phyloP scores from a whole-genome alignment of 2,888 invertebrate species.

The Macrosoma leucophasiata region DNA sequence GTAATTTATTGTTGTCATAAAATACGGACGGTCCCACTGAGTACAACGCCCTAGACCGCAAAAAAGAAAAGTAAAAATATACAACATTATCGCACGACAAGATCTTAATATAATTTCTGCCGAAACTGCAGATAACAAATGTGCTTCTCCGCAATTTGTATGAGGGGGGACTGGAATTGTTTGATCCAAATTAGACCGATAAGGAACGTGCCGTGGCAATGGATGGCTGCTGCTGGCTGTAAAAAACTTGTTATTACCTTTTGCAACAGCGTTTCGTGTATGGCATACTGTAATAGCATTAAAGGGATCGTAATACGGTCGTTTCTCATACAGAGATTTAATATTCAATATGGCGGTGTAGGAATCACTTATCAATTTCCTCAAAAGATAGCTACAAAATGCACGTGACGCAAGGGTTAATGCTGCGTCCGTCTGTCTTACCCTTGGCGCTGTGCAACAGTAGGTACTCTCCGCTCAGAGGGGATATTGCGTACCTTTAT shows the following conservation, averaged over 20 bases:
- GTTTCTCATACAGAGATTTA: too few relatives aligned
- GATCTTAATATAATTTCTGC: conserved; percentile 71
- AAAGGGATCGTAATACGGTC: too few relatives aligned
- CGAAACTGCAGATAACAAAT: conserved; percentile 68
- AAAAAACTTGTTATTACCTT: conserved; percentile 54
- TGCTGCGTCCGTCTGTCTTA: conserved; percentile 33
- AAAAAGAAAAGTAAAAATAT: conserved; percentile 54
- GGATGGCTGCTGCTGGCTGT: conserved; percentile 39
- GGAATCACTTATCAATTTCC: conserved; percentile 38
- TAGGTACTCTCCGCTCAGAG: conserved; percentile 28
- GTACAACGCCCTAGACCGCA: conserved; percentile 37
- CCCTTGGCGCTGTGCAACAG: conserved; percentile 28
- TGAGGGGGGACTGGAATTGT: conserved; percentile 59
- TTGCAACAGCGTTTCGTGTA: too few relatives aligned
- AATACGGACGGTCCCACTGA: conserved; percentile 46
- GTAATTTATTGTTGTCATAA: conserved; percentile 61
- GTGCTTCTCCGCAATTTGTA: conserved; percentile 59
- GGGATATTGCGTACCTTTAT: conserved; percentile 52
- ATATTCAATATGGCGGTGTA: conserved; percentile 39
- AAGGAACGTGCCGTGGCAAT: conserved; percentile 52
- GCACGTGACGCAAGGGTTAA: conserved; percentile 38
- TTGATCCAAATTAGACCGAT: conserved; percentile 69
- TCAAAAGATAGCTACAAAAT: conserved; percentile 25
- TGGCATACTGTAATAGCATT: too few relatives aligned
- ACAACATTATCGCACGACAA: conserved; percentile 61